A percentile compares a stretch with the other conserved stretches of the same genome.
These are phyloP conservation scores for Amphibalanus amphitrite DNA, from an alignment of 1,140 invertebrate genomes.

Conservation along the genomic window DNA sequence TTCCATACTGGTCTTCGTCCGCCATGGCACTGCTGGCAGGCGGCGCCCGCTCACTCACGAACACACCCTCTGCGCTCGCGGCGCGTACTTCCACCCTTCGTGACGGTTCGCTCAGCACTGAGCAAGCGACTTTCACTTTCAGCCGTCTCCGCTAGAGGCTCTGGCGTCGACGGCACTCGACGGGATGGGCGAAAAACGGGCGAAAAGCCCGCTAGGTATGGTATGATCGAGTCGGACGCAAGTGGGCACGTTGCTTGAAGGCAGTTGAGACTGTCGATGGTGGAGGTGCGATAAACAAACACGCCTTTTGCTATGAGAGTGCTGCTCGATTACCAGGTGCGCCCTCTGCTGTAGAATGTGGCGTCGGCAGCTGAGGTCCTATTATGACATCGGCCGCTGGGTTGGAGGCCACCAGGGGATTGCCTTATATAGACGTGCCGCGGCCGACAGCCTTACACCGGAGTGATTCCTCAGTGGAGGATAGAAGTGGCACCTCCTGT, in stretches of 20 bases:
- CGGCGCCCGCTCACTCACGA: background rate
- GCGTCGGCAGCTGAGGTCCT: background rate
- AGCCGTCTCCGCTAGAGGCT: background rate
- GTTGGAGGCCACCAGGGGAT: too few relatives aligned
- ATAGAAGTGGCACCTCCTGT: too few relatives aligned
- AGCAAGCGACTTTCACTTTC: background rate
- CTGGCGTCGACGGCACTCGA: background rate
- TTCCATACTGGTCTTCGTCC: slow-evolving; percentile 19
- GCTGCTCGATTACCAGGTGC: background rate
- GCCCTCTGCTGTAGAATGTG: background rate
- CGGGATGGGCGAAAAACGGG: background rate
- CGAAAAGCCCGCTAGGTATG: background rate
- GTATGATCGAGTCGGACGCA: too few relatives aligned
- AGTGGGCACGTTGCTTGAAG: too few relatives aligned
- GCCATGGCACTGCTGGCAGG: background rate
- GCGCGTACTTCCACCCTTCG: background rate
- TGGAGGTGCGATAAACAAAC: too few relatives aligned
- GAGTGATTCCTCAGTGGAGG: too few relatives aligned
- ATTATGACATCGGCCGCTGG: background rate
- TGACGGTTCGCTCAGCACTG: slow-evolving; percentile 1
- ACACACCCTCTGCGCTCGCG: background rate
- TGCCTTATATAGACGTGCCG: background rate
- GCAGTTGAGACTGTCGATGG: too few relatives aligned
- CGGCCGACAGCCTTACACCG: too few relatives aligned
- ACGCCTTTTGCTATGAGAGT: too few relatives aligned